A percentile compares a stretch with the other conserved stretches of the same genome.
Evolutionary conservation across 2,888 invertebrate genomes (phyloP).

Genomic region (Drosophila antonietae): DNA sequence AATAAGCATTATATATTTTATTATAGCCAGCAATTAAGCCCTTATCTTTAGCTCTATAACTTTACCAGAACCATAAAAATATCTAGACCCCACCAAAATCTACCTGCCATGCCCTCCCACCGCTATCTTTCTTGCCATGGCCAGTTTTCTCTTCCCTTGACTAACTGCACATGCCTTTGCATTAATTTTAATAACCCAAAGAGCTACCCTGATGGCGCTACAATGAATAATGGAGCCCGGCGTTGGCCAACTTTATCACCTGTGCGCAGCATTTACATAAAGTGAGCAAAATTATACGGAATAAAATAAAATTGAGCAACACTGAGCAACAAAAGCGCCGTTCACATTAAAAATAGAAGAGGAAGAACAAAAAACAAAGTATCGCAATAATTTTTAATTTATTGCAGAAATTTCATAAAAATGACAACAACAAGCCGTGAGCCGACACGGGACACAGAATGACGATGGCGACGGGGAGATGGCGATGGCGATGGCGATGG

Average conservation of each 20-base stretch:
- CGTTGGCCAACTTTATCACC: slow-evolving; percentile 67
- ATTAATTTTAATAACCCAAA: slow-evolving; percentile 64
- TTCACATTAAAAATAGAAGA: slow-evolving; percentile 43
- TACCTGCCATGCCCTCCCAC: too few relatives aligned
- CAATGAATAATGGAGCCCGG: slow-evolving; percentile 62
- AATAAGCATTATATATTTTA: not conserved
- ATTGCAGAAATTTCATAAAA: slow-evolving; percentile 74
- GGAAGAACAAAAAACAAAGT: slow-evolving; percentile 40
- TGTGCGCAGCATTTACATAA: slow-evolving; percentile 69
- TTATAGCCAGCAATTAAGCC: not conserved
- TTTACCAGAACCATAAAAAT: not conserved
- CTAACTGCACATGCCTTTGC: slow-evolving; percentile 55
- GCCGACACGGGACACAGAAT: not conserved
- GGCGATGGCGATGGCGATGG: not conserved
- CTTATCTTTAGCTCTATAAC: not conserved
- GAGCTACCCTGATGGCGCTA: slow-evolving; percentile 55
- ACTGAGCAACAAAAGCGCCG: slow-evolving; percentile 51
- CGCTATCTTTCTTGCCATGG: not conserved
- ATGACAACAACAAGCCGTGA: slow-evolving; percentile 33
- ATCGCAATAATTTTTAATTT: slow-evolving; percentile 77
- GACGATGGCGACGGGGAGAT: not conserved
- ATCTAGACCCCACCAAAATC: slow-evolving; percentile 2
- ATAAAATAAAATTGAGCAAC: slow-evolving; percentile 66
- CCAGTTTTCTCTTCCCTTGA: not conserved
- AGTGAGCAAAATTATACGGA: slow-evolving; percentile 38